Evolutionary conservation across 2,797 vertebrate species (phyloP), one percentile per base, ranked within the genome.

Genomic region (Scolopax bukidnonensis): DNA sequence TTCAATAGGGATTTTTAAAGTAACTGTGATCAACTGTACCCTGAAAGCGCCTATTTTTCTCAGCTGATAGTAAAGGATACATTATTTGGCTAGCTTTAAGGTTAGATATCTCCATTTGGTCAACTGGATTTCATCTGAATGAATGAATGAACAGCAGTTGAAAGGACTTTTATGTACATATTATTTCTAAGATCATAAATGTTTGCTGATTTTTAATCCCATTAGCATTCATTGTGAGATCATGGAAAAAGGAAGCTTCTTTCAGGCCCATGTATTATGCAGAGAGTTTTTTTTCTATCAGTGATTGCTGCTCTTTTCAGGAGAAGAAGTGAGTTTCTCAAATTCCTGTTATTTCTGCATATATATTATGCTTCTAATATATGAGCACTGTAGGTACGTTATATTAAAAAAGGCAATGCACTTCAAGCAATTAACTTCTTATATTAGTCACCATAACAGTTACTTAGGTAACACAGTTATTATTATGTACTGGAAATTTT

Each of bases 391-490:
- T n/a, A 63, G 63, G 32, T 92, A 74, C 24, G 28, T 81, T 57
- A 47, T 68, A 84, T 88, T 69, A 93, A 95, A 95, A 92, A 92
- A 95, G 89, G 85, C 54, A 96, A 50, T 30, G 16, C 20, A 77
- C 57, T 77, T 86, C 87, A 95, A 77, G 47, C 63, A 96, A 71
- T 92, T 94, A 92, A 36, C 68, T 89, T 96, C 87, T 96, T 78
- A 87, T 12, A 47, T 91, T 77, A 91, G 84, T 82, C 28, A 16
- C 47, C 77, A 40, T 50, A 56, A 79, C 88, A 81, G 63, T 92
- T 89, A 77, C 64, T 96, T 88, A 93, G 79, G 84, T 93, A 95
- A 95, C 90, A 93, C 59, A 89, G 86, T 95, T 77, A 78, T 69
- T 86, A 86, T 70, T 96, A 84, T 28, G 47, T 89, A 83, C 53